Base-by-base conservation (phyloP, 1,140 invertebrate species). In the Bombus pascuorum region DNA sequence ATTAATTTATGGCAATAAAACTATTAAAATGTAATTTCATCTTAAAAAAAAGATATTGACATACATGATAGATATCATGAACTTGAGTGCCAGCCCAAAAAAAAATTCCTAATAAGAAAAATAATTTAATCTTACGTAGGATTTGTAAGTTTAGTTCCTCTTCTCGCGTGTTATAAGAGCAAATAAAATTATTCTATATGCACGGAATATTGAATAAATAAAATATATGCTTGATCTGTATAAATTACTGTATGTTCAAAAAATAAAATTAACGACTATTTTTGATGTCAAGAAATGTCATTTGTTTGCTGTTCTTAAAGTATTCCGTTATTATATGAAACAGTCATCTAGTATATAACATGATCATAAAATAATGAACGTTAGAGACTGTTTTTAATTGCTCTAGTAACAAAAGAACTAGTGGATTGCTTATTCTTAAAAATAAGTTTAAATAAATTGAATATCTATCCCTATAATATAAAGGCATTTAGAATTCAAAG, bases 181-280 rank as follows among this genome's bases (percentile, higher is more conserved):
- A 84, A 65, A 59, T 79, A 28, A 79, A 84, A 78, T 32, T 68
- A 53, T 44, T 59, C n/a, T 32, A 39, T 28, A 42, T 34, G 28
- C 28, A 37, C 1, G 28, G 22, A 39, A 37, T 62, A 5, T 85
- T 3, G 32, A 85, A 85, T 80, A 85, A 85, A 85, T 85, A 73
- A 80, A 85, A 79, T 39, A 68, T 70, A 70, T 70, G 5, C 28
- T 78, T 39, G 22, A 65, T 72, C 9, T 22, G 13, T 44, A 28
- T 53, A 47, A 34, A 72, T 79, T 59, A 79, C 22, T 57, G 44
- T 32, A 10, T 57, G 42, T 62, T 72, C 59, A 18, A 34, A 47
- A 65, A 34, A 70, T 70, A 53, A 57, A 62, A 65, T 65, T 34
- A 57, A 15, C 1, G 4, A 59, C 25, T 32, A n/a, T 34, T 44